Evolutionary conservation across 2,888 invertebrate genomes (phyloP), one percentile per base, ranked within the genome.

Genomic region (Nomada ferruginata): DNA sequence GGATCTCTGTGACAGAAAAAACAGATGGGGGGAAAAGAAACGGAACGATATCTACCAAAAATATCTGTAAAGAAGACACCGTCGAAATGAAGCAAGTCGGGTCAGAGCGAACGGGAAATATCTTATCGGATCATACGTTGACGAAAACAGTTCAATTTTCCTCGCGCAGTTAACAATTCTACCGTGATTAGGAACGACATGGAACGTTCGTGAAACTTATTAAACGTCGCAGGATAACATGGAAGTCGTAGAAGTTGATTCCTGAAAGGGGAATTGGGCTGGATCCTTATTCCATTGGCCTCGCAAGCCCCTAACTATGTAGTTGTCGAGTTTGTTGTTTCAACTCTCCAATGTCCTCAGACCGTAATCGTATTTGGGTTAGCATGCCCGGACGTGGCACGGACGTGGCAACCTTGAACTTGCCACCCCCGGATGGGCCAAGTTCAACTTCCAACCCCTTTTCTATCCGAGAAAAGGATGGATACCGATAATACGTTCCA

Each of bases 341-440:
- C 79, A 82, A 64, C 76, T 85, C 80, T 77, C 78, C 74, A 42
- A 61, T 78, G 81, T 80, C 80, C 86, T 77, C 72, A 71, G 79
- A 86, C 70, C 75, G 83, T 87, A 88, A 89, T 87, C 86, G 87
- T 90, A 91, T 91, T 91, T 85, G 88, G 90, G 89, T 91, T 90
- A 89, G 89, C 82, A 86, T 84, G 90, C 87, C 90, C 92, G 91
- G 90, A 91, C 91, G 86, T 85, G 88, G 89, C 91, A 90, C 89
- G 89, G 89, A 88, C 84, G 52, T 64, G 61, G 73, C 74, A 85
- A 83, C 92, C 92, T 92, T 92, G 92, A 92, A 92, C 92, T 92
- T 92, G 90, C 84, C 87, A 76, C 86, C 87, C 85, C 78, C 87
- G 76, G 68, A 77, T 74, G 73, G 82, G 72, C 78, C 85, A 65